Base-by-base conservation (phyloP, 2,113 vertebrate species). In the Centrocercus urophasianus region DNA sequence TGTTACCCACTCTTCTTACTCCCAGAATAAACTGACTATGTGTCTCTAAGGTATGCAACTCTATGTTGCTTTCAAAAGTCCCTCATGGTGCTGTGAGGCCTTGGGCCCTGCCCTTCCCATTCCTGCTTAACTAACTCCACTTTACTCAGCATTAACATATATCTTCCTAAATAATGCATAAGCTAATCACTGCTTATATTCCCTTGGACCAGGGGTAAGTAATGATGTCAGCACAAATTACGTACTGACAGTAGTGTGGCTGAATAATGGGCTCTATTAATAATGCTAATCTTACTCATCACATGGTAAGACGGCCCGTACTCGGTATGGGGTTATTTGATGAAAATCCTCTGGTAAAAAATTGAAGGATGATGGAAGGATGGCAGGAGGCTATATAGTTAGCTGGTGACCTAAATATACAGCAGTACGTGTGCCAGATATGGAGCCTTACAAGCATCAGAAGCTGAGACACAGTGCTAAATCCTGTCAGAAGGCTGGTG, bases 161-260 rank as follows among this genome's bases (percentile, higher is more conserved):
- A 93, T 82, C 79, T 91, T 88, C 72, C 79, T 97, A 94, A 97
- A 96, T 96, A 96, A 96, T 95, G 88, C 76, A 97, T 91, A 88
- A 95, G 24, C 79, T 95, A 95, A 96, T 96, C 85, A 95, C 75
- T 90, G 83, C 89, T 90, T 86, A 78, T 90, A 93, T 90, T 95
- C 83, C 70, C 88, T 86, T 8, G 14, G 83, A 95, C 76, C 64
- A 93, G 76, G 61, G 72, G 75, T 79, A 83, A 91, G 88, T 95
- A 96, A 96, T 95, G 85, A 93, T 95, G 77, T 93, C 80, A 81
- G 70, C 79, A 93, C 82, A 93, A 96, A 96, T 95, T 91, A 93
- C 77, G 82, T 54, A 65, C 72, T 93, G 95, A 96, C 93, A 91
- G 93, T 5, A 74, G 75, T 9, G 57, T n/a, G 76, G 85, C 79